Evolutionary conservation across 2,888 invertebrate species (phyloP).

Genomic region (Parelbella ahira): DNA sequence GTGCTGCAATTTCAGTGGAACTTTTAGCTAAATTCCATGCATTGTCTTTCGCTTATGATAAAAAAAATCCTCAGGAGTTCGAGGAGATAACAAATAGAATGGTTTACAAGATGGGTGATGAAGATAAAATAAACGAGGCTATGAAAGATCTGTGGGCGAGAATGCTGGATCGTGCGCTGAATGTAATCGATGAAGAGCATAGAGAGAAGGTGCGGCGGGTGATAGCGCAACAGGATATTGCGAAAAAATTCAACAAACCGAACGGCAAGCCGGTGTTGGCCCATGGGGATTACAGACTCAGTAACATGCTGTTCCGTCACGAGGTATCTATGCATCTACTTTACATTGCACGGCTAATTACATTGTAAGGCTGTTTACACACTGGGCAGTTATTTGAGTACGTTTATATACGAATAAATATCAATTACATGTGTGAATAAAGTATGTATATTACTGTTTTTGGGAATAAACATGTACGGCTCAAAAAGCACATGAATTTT

Average conservation of each 20-base stretch:
- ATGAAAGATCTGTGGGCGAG: conserved; percentile 26
- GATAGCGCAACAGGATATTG: conserved; percentile 24
- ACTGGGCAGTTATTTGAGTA: too few relatives aligned
- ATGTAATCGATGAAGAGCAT: conserved; percentile 37
- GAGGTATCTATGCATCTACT: too few relatives aligned
- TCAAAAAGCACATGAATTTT: too few relatives aligned
- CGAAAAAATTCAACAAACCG: conserved; percentile 31
- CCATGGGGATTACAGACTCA: conserved; percentile 52
- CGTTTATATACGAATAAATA: too few relatives aligned
- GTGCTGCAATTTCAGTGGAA: conserved; percentile 43
- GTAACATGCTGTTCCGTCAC: conserved; percentile 39
- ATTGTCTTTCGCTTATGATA: conserved; percentile 45
- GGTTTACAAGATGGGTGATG: conserved; percentile 27
- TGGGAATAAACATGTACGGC: too few relatives aligned
- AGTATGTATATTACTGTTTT: too few relatives aligned
- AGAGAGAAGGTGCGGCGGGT: conserved; percentile 35
- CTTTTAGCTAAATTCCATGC: conserved; percentile 63
- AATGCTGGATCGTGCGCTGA: conserved; percentile 31
- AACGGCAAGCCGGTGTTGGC: conserved; percentile 37
- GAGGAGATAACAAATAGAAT: conserved; percentile 32
- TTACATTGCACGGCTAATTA: too few relatives aligned
- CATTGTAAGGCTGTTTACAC: too few relatives aligned
- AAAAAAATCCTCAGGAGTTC: conserved; percentile 46
- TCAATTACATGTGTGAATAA: too few relatives aligned
- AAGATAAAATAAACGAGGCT: conserved; percentile 14